A percentile compares a stretch with the other conserved stretches of the same genome.
phyloP scores from a whole-genome alignment of 1,140 invertebrate species.

The Bombus breviceps region DNA sequence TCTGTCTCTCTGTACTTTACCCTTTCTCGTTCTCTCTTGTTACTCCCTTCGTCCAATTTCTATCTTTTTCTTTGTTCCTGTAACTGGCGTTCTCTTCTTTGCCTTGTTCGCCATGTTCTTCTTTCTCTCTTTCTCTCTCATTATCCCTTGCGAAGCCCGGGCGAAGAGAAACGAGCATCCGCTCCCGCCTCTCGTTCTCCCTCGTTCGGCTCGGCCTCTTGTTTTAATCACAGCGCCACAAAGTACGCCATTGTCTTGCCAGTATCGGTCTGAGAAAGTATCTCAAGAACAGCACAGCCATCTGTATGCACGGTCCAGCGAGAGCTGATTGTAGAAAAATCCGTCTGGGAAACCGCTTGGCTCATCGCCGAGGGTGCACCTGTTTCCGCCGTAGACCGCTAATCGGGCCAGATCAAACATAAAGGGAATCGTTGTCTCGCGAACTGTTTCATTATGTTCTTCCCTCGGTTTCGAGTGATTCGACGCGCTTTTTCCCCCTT shows the following conservation, averaged over 20 bases:
- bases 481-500: too few species aligned
- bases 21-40: conserved; percentile 42
- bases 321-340: conserved; percentile 64
- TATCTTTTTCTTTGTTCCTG: not conserved
- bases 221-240: conserved; percentile 81
- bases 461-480: not conserved
- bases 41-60: conserved; percentile 36
- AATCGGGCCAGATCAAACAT: conserved; percentile 50
- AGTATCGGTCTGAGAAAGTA: conserved; percentile 77
- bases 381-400: conserved; percentile 45
- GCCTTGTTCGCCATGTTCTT: not conserved
- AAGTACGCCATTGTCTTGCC: conserved; percentile 80
- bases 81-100: conserved; percentile 11
- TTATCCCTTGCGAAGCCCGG: conserved; percentile 54
- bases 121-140: conserved; percentile 63
- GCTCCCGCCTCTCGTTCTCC: conserved; percentile 61
- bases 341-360: conserved; percentile 61
- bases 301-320: conserved; percentile 48
- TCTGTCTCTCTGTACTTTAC: conserved; percentile 55
- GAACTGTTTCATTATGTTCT: conserved; percentile 19
- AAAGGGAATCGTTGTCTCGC: conserved; percentile 5
- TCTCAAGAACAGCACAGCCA: conserved; percentile 48
- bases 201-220: conserved; percentile 71
- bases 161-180: conserved; percentile 17
- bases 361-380: conserved; percentile 59